Percentiles rank a stretch among this genome's conserved stretches.
Evolutionary conservation across 2,888 invertebrate species (phyloP).

Genomic region (Cheilosia pagana): DNA sequence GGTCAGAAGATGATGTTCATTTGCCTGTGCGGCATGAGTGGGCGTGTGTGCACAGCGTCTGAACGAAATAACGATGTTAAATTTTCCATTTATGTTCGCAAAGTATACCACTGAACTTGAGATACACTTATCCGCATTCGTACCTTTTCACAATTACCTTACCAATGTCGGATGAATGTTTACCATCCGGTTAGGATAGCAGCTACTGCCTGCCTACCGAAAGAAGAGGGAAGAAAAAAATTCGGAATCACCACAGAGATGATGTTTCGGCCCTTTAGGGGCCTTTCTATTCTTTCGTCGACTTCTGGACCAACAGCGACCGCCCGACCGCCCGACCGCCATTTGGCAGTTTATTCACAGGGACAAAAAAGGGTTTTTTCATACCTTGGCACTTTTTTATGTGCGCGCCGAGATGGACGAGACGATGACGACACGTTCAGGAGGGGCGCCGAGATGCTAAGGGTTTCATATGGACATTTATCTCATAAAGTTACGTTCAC

Average conservation of each 20-base stretch:
- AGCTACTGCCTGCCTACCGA: constrained; percentile 49
- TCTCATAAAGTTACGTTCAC: constrained; percentile 71
- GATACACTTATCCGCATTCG: constrained; percentile 75
- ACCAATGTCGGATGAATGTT: constrained; percentile 72
- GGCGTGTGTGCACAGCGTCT: constrained; percentile 40
- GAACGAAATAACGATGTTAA: constrained; percentile 73
- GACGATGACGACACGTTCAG: constrained; percentile 39
- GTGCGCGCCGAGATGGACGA: constrained; percentile 51
- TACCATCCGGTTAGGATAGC: constrained; percentile 68
- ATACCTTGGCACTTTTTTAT: constrained; percentile 67
- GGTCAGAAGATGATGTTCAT: constrained; percentile 13
- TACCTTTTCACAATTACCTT: constrained; percentile 75
- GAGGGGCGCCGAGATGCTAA: constrained; percentile 51
- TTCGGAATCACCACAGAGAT: constrained; percentile 52
- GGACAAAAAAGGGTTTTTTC: constrained; percentile 48
- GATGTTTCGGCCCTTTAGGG: constrained; percentile 61
- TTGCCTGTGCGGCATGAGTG: constrained; percentile 1
- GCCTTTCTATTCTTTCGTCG: constrained; percentile 56
- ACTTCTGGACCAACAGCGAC: constrained; percentile 63
- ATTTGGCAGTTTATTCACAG: constrained; percentile 68
- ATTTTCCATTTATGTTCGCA: constrained; percentile 70
- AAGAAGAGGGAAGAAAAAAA: constrained; percentile 26
- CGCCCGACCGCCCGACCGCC: constrained; percentile 63
- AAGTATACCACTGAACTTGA: constrained; percentile 69
- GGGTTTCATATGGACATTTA: constrained; percentile 73